These are phyloP conservation scores for Leptopilina myrica DNA, from an alignment of 2,888 invertebrate genomes.

Conservation along the genomic window DNA sequence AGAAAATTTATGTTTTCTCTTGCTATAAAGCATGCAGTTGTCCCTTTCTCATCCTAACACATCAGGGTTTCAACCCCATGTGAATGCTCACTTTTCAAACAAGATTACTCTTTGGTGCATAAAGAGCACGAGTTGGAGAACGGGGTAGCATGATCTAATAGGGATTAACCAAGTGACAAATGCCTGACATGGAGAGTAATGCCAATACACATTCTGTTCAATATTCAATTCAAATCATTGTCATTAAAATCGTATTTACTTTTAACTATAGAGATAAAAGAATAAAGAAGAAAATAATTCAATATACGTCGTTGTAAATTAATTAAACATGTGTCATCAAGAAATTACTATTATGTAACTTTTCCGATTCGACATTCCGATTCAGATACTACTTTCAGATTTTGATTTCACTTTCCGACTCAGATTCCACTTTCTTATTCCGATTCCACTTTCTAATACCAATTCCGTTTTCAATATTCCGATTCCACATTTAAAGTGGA, in stretches of 20 bases:
- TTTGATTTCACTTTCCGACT: no score
- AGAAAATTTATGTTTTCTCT: not conserved
- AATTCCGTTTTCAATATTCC: no score
- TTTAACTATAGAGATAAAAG: no score
- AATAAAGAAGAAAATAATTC: no score
- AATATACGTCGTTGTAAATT: no score
- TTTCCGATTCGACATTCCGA: no score
- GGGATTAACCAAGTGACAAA: conserved; percentile 75
- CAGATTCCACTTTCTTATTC: no score
- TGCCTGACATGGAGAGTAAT: conserved; percentile 68
- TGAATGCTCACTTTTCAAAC: conserved; percentile 71
- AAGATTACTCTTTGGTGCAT: conserved; percentile 72
- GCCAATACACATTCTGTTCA: conserved; percentile 55
- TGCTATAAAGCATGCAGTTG: not conserved
- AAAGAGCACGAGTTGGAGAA: conserved; percentile 52
- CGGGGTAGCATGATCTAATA: conserved; percentile 72
- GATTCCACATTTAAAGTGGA: no score
- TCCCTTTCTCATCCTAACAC: not conserved
- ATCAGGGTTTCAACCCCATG: conserved; percentile 28
- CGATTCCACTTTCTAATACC: no score
- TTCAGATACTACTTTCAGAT: no score
- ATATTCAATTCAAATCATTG: conserved; percentile 40
- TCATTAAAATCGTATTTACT: not conserved
- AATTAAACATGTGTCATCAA: no score
- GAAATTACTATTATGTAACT: no score